Evolutionary conservation across 2,888 invertebrate genomes (phyloP), one percentile per base, ranked within the genome.

Genomic region (Drosophila formosana): DNA sequence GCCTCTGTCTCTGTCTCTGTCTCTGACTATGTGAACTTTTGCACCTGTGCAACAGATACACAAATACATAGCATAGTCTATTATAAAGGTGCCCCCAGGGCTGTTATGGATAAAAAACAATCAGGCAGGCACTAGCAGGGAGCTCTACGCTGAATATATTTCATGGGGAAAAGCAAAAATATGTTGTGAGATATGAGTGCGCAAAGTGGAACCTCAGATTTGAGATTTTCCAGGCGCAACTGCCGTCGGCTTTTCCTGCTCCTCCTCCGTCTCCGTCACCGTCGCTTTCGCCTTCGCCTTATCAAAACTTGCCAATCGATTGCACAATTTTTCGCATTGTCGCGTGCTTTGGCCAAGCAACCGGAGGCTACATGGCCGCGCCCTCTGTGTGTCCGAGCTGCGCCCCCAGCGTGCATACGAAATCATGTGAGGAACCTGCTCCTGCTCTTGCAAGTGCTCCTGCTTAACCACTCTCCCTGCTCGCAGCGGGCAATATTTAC

Each of bases 311-410:
- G 50, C 57, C 88, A 82, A 88, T 85, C 89, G 89, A 90, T 88
- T 89, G 88, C 75, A 69, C 80, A 90, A 90, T 89, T 89, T 90
- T 89, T 78, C 90, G 89, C 89, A 86, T 87, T 90, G 89, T 89
- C 89, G 89, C 89, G 88, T 75, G 49, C 69, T 58, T 71, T 76
- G 75, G 28, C 66, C 71, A 88, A 88, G 86, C 86, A 86, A 70
- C 86, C 76, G 78, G 68, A 67, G 86, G 85, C 85, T 66, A 82
- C 76, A 74, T 75, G 78, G 75, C 74, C 86, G 69, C 87, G 82
- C 86, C 83, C 77, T 65, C 37, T 62, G 55, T 84, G 86, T 86
- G 83, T 86, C 87, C 86, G 49, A 83, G 72, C 67, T 65, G 57
- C 43, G 84, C 83, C 87, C 62, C 65, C 71, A 75, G 83, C 83